Conservation (phyloP, 2,113 vertebrate genomes). For the Apodemus sylvaticus region DNA sequence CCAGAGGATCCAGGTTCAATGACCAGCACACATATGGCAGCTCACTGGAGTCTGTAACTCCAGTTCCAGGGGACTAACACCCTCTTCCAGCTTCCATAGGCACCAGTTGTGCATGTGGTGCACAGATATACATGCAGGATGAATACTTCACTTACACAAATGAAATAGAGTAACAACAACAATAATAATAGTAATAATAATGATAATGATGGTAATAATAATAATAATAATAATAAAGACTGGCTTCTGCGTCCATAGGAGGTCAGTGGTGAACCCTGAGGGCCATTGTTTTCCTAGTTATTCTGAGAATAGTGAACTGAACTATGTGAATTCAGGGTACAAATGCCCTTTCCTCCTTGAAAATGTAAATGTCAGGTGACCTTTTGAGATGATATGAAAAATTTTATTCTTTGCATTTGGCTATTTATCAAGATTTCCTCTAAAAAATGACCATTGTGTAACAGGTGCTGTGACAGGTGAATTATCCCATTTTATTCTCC, state of each 20-base stretch:
- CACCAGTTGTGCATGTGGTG: neutral
- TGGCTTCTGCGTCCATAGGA: neutral
- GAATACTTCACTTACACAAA: neutral
- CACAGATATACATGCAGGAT: neutral
- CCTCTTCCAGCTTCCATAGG: neutral
- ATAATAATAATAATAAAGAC: neutral
- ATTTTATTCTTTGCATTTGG: slow-evolving; percentile 2
- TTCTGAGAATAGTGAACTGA: neutral
- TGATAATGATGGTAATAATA: neutral
- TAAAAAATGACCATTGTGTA: neutral
- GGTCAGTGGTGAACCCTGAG: neutral
- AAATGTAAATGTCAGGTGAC: slow-evolving; percentile 34
- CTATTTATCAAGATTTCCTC: neutral
- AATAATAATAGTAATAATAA: neutral
- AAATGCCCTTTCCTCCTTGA: neutral
- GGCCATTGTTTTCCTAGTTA: neutral
- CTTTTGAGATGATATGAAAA: slow-evolving; percentile 31
- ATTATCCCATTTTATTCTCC: neutral
- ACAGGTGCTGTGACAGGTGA: neutral
- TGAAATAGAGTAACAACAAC: neutral
- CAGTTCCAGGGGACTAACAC: neutral
- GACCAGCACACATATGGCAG: neutral
- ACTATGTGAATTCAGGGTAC: neutral
- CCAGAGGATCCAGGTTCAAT: neutral
- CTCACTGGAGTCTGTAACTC: neutral